These are phyloP conservation scores for Cistogaster globosa DNA, from an alignment of 2,888 invertebrate genomes.

Conservation along the genomic window DNA sequence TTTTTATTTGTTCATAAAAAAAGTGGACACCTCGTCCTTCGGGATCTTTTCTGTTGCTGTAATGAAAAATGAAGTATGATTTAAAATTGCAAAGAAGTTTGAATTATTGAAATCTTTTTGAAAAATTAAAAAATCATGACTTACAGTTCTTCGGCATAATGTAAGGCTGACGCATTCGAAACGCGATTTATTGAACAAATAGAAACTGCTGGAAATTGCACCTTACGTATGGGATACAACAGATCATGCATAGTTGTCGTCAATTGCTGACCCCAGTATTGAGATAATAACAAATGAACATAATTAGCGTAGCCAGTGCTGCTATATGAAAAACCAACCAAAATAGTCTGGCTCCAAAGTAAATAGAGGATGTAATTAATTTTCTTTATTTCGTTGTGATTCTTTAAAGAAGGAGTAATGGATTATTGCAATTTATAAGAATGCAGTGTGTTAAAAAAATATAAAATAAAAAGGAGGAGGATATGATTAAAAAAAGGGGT, in stretches of 20 bases:
- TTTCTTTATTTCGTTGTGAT: constrained; percentile 46
- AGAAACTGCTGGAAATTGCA: constrained; percentile 86
- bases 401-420: constrained; percentile 25
- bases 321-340: constrained; percentile 79
- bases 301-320: constrained; percentile 77
- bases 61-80: background rate
- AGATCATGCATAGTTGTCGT: constrained; percentile 79
- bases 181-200: constrained; percentile 86
- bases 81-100: no score
- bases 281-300: constrained; percentile 76
- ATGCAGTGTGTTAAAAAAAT: constrained; percentile 16
- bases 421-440: constrained; percentile 51
- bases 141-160: constrained; percentile 83
- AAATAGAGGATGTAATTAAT: constrained; percentile 63
- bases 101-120: no score
- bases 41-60: constrained; percentile 77
- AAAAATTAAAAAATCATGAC: constrained; percentile 64
- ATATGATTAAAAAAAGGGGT: constrained; percentile 31
- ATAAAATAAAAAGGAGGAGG: constrained; percentile 21
- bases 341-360: constrained; percentile 75
- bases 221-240: constrained; percentile 84
- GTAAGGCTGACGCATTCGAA: constrained; percentile 80
- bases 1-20: constrained; percentile 76
- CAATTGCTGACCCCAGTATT: constrained; percentile 74
- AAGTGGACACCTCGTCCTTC: constrained; percentile 73